Base-by-base conservation (phyloP, 2,888 invertebrate genomes). In the Philonicus albiceps region DNA sequence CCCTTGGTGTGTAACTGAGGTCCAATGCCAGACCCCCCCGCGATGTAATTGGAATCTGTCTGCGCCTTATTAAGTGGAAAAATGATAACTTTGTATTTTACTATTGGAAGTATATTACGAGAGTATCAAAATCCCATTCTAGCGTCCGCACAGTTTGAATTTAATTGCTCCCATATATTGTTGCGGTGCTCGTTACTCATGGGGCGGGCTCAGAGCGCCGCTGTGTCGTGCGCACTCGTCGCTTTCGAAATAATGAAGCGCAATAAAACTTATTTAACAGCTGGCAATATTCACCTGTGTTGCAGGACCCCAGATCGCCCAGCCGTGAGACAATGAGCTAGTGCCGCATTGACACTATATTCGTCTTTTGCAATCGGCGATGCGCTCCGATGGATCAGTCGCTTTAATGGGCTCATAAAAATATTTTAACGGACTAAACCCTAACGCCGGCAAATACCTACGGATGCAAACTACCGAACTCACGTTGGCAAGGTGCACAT, bases 371-470 rank as follows among this genome's bases (percentile, higher is more conserved):
- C 22, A 11, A 34, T n/a, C 72, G n/a, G 43, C 22, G 22, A 49
- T 73, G n/a, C 37, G 37, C 27, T 34, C 37, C 16, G 30, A 37
- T 72, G 78, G 78, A 73, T 72, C 73, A 73, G 72, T 84, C 84
- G 40, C 22, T 22, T 85, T 85, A 85, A 85, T 85, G 37, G 75
- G n/a, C 75, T 76, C 76, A 37, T 85, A 85, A 85, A 85, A 85
- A 85, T 85, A 85, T 85, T 85, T 85, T 34, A 85, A 75, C 85
- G 37, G 75, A 76, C 53, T 53, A 37, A 85, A 75, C 85, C 76
- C 75, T 76, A 85, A 76, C 76, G 7, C 53, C 7, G 49, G 11
- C 7, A 34, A 7, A 27, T 27, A 37, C 30, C 43, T 19, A 27
- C 53, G 76, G 75, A 85, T 85, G 85, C 85, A 85, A 85, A 86